Percentiles rank a stretch among this genome's conserved stretches.
phyloP scores from a whole-genome alignment of 2,113 vertebrate species.

The Myiagra hebetior region DNA sequence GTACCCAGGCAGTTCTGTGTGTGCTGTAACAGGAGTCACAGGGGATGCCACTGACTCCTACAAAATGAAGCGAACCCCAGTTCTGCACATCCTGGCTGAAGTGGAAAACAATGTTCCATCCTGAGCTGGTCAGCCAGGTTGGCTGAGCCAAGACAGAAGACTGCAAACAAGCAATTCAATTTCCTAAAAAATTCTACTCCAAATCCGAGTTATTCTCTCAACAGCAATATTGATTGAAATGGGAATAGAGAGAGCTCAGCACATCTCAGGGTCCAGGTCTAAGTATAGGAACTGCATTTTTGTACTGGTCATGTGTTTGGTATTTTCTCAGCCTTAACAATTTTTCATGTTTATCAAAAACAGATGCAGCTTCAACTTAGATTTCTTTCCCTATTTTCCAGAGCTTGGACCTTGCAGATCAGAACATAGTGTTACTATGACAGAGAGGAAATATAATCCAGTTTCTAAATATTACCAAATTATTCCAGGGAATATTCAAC shows the following conservation, averaged over 20 bases:
- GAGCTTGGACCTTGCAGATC: conserved; percentile 3
- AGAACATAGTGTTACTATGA: conserved; percentile 48
- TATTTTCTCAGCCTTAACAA: conserved; percentile 49
- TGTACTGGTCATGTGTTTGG: conserved; percentile 13
- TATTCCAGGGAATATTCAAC: conserved; percentile 12
- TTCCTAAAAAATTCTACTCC: background rate
- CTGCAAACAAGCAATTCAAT: background rate
- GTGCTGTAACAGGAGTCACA: background rate
- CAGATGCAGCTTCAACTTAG: conserved; percentile 28
- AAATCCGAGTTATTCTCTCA: background rate
- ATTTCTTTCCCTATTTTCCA: conserved; percentile 46
- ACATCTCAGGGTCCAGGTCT: background rate
- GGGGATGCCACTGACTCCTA: background rate
- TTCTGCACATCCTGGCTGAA: background rate
- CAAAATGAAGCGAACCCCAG: accelerated
- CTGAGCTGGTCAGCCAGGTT: background rate
- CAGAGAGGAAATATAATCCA: conserved; percentile 30
- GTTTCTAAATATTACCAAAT: conserved; percentile 39
- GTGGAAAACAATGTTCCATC: background rate
- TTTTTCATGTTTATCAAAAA: conserved; percentile 52
- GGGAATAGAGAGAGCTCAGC: background rate
- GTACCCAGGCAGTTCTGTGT: background rate
- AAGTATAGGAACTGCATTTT: conserved; percentile 41
- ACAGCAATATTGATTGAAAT: background rate
- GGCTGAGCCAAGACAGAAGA: background rate